Evolutionary conservation across 2,888 invertebrate species (phyloP), one percentile per base, ranked within the genome.

Genomic region (Teleogryllus oceanicus): DNA sequence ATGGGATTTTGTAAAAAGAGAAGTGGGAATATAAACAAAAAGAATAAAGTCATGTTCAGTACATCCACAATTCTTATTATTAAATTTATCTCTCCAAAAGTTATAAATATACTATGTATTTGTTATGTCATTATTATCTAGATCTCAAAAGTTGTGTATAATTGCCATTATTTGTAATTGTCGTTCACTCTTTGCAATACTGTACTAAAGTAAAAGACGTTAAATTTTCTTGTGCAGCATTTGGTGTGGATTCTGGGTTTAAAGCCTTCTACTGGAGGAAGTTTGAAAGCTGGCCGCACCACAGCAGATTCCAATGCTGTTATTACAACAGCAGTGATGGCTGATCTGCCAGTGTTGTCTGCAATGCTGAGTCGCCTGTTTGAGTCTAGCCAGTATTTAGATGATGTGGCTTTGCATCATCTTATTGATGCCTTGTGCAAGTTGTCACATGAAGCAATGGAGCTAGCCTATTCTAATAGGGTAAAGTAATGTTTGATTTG

Each of bases 391-490:
- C 96, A 95, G 88, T 94, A 94, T 87, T 89, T 98, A 83, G 96
- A 97, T 86, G 97, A 98, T 86, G 96, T 96, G 3, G 96, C 98
- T 2, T 88, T 99, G 8, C 97, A 98, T 87, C 97, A 98, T 87
- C 90, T 99, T 62, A 97, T 99, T 79, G 97, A 98, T 86, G 98
- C 98, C 0, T 89, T 99, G 1, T 98, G 98, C 86, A 97, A 98
- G 87, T 89, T 99, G 24, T 97, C 97, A 1, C 94, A 96, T 82
- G 99, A 99, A 87, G 96, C 98, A 49, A 97, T 98, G 97, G 98
- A 98, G 85, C 88, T 98, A 80, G 98, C 98, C 0, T 97, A 96
- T 87, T 94, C 96, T 13, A 98, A 98, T 87, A 90, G 97, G 86
- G 95, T 95, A 87, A 88, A 37, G 37, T 37, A 37, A 37, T 37